These are phyloP conservation scores for Triops cancriformis DNA, from an alignment of 1,140 invertebrate genomes.

Conservation along the genomic window DNA sequence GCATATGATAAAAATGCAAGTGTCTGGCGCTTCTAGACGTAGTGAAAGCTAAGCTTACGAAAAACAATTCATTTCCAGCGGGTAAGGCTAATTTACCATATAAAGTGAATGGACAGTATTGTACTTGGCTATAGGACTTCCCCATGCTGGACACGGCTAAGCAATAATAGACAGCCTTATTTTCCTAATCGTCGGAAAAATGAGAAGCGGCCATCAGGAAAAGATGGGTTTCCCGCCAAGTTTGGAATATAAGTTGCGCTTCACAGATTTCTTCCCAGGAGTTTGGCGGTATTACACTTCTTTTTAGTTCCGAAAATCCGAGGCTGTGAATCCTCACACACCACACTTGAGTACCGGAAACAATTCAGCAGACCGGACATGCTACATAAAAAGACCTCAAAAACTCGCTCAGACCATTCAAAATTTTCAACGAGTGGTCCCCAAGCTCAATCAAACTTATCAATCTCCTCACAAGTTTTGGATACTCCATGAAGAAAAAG, in stretches of 20 bases:
- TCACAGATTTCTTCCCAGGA: conserved; percentile 5
- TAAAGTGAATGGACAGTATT: background rate
- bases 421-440: background rate
- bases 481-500: too few species aligned
- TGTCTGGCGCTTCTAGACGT: too few species aligned
- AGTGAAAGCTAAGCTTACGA: background rate
- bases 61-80: background rate
- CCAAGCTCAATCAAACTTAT: background rate
- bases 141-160: background rate
- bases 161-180: background rate
- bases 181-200: background rate
- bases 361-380: background rate
- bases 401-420: background rate
- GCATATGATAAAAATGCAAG: too few species aligned
- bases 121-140: background rate
- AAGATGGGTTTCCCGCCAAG: background rate
- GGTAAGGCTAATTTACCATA: background rate
- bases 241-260: background rate
- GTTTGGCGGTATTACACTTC: background rate
- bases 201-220: background rate
- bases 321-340: conserved; percentile 12
- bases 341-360: background rate
- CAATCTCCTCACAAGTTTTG: too few species aligned
- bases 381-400: background rate
- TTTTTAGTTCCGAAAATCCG: background rate